Conservation (phyloP, 2,888 invertebrate species). For the Schrankia costaestrigalis region DNA sequence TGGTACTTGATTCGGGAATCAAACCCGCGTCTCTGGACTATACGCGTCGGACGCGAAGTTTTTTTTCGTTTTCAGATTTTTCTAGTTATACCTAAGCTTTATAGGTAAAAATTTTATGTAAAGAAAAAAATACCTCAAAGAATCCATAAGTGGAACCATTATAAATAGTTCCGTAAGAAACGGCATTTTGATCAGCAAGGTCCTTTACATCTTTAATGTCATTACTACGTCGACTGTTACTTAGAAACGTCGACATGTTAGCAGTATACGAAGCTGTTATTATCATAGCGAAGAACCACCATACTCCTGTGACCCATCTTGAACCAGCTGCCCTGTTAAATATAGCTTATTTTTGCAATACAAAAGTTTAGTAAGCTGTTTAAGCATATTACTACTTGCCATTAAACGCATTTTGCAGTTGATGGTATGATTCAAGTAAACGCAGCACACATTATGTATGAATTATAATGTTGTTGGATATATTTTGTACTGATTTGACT, state of each 20-base stretch:
- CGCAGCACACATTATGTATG: too few relatives aligned
- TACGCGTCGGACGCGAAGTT: background rate
- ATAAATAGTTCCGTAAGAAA: slow-evolving; percentile 90
- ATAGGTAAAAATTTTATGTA: background rate
- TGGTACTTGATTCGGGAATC: too few relatives aligned
- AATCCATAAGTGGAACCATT: slow-evolving; percentile 92
- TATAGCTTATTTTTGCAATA: too few relatives aligned
- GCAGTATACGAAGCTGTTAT: slow-evolving; percentile 89
- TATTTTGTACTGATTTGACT: too few relatives aligned
- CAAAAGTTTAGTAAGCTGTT: too few relatives aligned
- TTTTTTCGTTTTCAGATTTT: too few relatives aligned
- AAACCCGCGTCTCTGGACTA: too few relatives aligned
- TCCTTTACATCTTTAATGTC: slow-evolving; percentile 92
- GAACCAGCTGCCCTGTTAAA: slow-evolving; percentile 90
- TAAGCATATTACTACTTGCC: too few relatives aligned
- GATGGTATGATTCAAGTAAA: too few relatives aligned
- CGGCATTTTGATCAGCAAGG: slow-evolving; percentile 89
- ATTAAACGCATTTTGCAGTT: too few relatives aligned
- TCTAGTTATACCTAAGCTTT: too few relatives aligned
- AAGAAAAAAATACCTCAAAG: slow-evolving; percentile 83
- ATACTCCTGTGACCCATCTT: slow-evolving; percentile 91
- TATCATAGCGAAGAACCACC: slow-evolving; percentile 97
- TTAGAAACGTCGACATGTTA: slow-evolving; percentile 92
- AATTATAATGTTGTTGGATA: too few relatives aligned
- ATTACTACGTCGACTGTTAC: slow-evolving; percentile 87